Percentiles rank a stretch among this genome's conserved stretches.
Evolutionary conservation across 2,797 vertebrate species (phyloP).

Genomic region (Babyrousa celebensis): DNA sequence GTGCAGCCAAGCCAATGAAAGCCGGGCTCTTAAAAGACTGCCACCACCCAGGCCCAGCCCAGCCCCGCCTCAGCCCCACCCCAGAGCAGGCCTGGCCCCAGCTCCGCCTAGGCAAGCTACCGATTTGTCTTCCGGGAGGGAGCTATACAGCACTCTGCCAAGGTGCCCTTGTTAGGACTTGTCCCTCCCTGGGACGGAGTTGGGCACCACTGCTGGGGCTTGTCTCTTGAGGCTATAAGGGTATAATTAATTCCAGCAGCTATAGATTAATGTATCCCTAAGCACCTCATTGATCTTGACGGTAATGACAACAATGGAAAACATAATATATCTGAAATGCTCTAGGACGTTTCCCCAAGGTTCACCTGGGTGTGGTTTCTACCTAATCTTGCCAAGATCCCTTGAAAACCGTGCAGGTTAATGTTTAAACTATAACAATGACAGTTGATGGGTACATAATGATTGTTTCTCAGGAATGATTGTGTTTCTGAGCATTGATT

Average conservation of each 20-base stretch:
- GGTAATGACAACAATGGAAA: conserved; percentile 66
- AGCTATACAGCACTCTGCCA: background rate
- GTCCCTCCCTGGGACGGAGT: conserved; percentile 47
- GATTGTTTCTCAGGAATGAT: conserved; percentile 54
- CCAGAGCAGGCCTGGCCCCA: conserved; percentile 41
- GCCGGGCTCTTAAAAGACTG: background rate
- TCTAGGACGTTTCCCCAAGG: conserved; percentile 3
- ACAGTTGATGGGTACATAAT: background rate
- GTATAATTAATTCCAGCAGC: conserved; percentile 67
- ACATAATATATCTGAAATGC: conserved; percentile 64
- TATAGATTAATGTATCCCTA: conserved; percentile 61
- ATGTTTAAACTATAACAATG: conserved; percentile 69
- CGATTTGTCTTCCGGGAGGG: conserved; percentile 71
- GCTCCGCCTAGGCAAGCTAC: conserved; percentile 67
- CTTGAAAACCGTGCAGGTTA: conserved; percentile 38
- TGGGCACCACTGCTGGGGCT: conserved; percentile 28
- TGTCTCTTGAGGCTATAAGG: conserved; percentile 65
- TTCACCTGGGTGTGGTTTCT: conserved; percentile 58
- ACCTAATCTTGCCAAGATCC: background rate
- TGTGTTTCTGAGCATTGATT: conserved; percentile 44
- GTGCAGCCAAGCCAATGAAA: conserved; percentile 72
- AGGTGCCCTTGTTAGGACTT: conserved; percentile 68
- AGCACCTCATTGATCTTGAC: conserved; percentile 62
- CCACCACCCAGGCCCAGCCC: conserved; percentile 28
- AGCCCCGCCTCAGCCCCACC: conserved; percentile 34